Percentiles rank a stretch among this genome's conserved stretches.
phyloP scores from a whole-genome alignment of 2,888 invertebrate genomes.

The Polydrusus tereticollis region DNA sequence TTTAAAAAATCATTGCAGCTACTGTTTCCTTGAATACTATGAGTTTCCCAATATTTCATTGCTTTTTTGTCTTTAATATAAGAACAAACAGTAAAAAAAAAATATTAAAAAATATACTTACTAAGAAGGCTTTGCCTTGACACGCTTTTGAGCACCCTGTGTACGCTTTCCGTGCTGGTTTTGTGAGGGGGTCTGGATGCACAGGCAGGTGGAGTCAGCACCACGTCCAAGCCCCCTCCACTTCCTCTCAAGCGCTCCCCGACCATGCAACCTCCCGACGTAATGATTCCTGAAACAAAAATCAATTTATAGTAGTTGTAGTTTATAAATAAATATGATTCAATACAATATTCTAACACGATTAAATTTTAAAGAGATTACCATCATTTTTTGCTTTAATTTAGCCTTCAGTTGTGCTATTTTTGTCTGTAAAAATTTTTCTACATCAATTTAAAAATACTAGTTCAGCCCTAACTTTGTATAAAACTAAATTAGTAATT shows the following conservation, averaged over 20 bases:
- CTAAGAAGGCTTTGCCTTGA: slow-evolving; percentile 76
- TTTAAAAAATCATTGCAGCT: not conserved
- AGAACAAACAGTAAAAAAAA: too few relatives aligned
- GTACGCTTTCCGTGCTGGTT: slow-evolving; percentile 68
- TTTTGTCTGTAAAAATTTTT: too few relatives aligned
- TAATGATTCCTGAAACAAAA: slow-evolving; percentile 64
- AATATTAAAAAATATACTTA: slow-evolving; percentile 57
- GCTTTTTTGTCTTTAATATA: too few relatives aligned
- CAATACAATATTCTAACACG: too few relatives aligned
- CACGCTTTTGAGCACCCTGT: slow-evolving; percentile 69
- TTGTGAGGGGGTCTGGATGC: slow-evolving; percentile 66
- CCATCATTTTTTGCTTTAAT: too few relatives aligned
- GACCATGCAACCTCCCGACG: slow-evolving; percentile 67
- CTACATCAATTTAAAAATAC: too few relatives aligned
- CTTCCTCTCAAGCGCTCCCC: slow-evolving; percentile 71
- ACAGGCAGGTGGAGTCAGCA: slow-evolving; percentile 67
- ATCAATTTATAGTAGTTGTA: not conserved
- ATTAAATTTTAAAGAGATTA: too few relatives aligned
- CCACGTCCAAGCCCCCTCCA: slow-evolving; percentile 68
- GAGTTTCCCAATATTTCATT: too few relatives aligned
- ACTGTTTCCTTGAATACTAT: too few relatives aligned
- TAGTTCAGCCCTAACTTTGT: not conserved
- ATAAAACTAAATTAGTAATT: not conserved
- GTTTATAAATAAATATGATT: not conserved
- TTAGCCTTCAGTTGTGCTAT: too few relatives aligned